Conservation (phyloP, 1,140 invertebrate genomes). For the Probaryconus sp. region DNA sequence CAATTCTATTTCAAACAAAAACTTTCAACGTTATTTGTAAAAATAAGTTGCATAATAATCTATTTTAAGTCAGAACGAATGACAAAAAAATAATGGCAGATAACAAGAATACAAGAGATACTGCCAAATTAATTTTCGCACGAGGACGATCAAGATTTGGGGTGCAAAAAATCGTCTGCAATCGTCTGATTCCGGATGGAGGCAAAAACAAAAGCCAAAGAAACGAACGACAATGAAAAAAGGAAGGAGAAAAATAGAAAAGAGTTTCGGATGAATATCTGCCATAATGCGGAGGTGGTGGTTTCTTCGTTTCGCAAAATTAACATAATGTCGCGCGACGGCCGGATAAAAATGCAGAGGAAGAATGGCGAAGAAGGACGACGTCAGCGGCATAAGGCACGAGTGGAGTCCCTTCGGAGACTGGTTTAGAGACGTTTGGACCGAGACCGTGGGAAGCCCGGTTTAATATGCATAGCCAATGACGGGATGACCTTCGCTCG, state of each 20-base stretch:
- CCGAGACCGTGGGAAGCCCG: slow-evolving; percentile 75
- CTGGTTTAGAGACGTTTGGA: slow-evolving; percentile 68
- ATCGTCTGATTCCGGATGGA: neutral
- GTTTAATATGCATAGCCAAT: slow-evolving; percentile 75
- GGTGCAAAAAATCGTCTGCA: too few species aligned
- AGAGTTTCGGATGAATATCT: slow-evolving; percentile 1
- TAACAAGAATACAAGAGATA: too few species aligned
- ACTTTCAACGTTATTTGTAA: too few species aligned
- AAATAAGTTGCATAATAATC: too few species aligned
- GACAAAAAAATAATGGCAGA: too few species aligned
- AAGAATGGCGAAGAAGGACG: slow-evolving; percentile 18
- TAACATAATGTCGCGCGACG: slow-evolving; percentile 58
- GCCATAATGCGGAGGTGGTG: slow-evolving; percentile 49
- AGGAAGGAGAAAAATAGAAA: slow-evolving; percentile 14
- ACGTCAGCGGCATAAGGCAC: slow-evolving; percentile 38
- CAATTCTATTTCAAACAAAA: too few species aligned
- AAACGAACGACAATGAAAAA: slow-evolving; percentile 16
- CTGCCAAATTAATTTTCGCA: too few species aligned
- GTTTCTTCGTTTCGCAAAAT: slow-evolving; percentile 47
- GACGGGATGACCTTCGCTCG: slow-evolving; percentile 76
- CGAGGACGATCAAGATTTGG: too few species aligned
- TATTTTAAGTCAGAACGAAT: too few species aligned
- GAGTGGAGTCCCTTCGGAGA: slow-evolving; percentile 67
- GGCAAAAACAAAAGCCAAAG: slow-evolving; percentile 19
- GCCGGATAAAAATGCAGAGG: slow-evolving; percentile 47